Evolutionary conservation across 2,113 vertebrate species (phyloP).

Genomic region (Stictonetta naevosa): DNA sequence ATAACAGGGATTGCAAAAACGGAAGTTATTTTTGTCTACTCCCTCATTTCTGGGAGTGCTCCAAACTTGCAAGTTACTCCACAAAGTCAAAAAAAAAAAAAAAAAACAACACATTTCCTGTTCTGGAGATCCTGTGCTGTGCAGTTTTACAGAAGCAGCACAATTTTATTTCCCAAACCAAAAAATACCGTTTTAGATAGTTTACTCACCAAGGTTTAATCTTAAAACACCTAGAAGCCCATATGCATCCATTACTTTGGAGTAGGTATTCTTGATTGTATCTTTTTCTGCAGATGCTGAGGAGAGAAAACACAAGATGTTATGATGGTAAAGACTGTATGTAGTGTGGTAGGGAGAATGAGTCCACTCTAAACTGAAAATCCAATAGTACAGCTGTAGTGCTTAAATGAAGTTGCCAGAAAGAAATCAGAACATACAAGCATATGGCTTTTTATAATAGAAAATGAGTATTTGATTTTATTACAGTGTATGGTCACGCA

Average conservation of each 20-base stretch:
- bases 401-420: neutral
- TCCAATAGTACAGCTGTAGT: neutral
- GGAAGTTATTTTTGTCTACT: constrained; percentile 16
- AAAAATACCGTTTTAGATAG: neutral
- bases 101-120: neutral
- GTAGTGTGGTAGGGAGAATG: fast-evolving
- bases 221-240: constrained; percentile 94
- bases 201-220: constrained; percentile 92
- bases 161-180: neutral
- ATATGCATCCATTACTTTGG: constrained; percentile 95
- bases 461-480: neutral
- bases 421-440: constrained; percentile 6
- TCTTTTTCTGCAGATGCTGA: constrained; percentile 92
- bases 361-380: neutral
- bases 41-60: neutral
- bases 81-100: neutral
- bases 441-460: neutral
- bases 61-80: neutral
- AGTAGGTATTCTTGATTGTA: constrained; percentile 89
- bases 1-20: neutral
- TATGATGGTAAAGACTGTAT: neutral
- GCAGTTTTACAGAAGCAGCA: neutral
- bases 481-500: neutral
- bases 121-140: neutral
- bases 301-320: neutral